These are phyloP conservation scores for Alligator mississippiensis DNA, from an alignment of 2,113 vertebrate species.

Conservation along the genomic window DNA sequence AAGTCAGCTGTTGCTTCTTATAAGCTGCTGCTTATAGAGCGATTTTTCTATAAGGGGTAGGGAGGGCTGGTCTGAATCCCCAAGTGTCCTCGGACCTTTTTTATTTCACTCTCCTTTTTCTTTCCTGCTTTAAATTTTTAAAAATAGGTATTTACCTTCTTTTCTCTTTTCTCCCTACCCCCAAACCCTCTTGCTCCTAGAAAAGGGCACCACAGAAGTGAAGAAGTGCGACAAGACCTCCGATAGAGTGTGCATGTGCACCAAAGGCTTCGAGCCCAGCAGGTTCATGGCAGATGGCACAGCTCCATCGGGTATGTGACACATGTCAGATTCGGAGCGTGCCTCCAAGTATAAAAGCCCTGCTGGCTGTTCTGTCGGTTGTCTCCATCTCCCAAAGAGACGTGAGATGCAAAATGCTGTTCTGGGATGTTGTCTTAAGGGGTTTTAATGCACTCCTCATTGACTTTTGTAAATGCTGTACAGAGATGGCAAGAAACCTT, in stretches of 20 bases:
- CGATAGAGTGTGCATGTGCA: slow-evolving; percentile 42
- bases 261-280: not conserved
- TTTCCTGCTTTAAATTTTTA: not conserved
- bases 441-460: not conserved
- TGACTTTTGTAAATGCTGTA: not conserved
- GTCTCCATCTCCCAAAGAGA: not conserved
- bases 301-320: not conserved
- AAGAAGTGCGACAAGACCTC: slow-evolving; percentile 52
- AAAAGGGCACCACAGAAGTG: slow-evolving; percentile 41
- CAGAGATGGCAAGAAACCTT: not conserved
- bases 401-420: not conserved
- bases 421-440: not conserved
- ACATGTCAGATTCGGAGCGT: rapidly evolving
- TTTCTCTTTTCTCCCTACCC: not conserved
- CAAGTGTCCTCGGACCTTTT: not conserved
- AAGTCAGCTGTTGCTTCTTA: not conserved
- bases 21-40: not conserved
- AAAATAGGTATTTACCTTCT: not conserved
- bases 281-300: not conserved
- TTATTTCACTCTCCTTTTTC: not conserved
- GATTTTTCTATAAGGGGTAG: not conserved
- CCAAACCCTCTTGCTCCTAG: not conserved
- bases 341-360: not conserved
- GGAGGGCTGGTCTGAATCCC: not conserved
- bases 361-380: not conserved